A percentile compares a stretch with the other conserved stretches of the same genome.
Conservation (phyloP, 2,888 invertebrate species). For the Cremastinae sp. region DNA sequence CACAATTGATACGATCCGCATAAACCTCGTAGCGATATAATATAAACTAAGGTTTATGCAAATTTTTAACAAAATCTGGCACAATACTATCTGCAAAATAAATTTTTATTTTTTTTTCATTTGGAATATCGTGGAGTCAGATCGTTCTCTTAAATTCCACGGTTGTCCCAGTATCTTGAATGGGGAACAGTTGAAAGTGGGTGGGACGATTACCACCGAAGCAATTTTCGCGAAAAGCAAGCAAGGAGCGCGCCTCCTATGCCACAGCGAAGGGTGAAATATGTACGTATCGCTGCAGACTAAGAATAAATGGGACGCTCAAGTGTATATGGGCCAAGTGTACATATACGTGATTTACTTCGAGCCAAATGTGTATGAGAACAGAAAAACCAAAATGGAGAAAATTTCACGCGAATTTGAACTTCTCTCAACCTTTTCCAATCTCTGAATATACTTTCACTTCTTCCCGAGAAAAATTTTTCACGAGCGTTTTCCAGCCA, state of each 20-base stretch:
- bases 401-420: neutral
- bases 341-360: neutral
- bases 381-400: neutral
- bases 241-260: neutral
- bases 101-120: neutral
- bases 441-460: too few relatives aligned
- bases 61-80: too few relatives aligned
- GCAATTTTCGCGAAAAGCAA: conserved; percentile 41
- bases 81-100: too few relatives aligned
- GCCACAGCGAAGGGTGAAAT: conserved; percentile 31
- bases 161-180: neutral
- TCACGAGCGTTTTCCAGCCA: too few relatives aligned
- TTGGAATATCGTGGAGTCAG: neutral
- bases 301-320: conserved; percentile 10
- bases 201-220: conserved; percentile 44
- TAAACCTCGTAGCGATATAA: too few relatives aligned
- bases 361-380: neutral
- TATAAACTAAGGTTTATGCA: too few relatives aligned
- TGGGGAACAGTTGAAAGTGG: conserved; percentile 11
- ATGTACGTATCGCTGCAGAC: conserved; percentile 25
- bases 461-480: too few relatives aligned
- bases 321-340: conserved; percentile 8
- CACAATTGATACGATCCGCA: too few relatives aligned
- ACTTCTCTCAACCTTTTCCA: too few relatives aligned
- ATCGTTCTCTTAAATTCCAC: conserved; percentile 24